Conservation (phyloP, 2,113 vertebrate genomes). For the Noctilio leporinus region DNA sequence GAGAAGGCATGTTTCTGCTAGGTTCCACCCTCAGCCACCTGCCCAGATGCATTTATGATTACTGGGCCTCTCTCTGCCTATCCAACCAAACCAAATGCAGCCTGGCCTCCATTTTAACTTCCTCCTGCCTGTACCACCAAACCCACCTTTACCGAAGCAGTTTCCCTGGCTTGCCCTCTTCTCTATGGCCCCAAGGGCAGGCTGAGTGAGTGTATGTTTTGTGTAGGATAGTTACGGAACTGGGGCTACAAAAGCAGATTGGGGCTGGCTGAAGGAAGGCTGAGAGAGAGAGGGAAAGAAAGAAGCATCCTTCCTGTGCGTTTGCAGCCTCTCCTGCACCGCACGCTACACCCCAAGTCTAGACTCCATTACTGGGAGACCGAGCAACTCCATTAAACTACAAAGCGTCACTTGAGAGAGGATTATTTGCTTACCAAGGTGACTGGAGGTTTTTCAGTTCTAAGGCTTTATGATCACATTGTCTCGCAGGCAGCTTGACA, state of each 20-base stretch:
- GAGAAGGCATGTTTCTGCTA: fast-evolving
- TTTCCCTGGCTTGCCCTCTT: neutral
- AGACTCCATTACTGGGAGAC: conserved; percentile 47
- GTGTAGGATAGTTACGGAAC: neutral
- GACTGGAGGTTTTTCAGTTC: conserved; percentile 70
- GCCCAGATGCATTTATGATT: neutral
- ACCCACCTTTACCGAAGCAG: fast-evolving
- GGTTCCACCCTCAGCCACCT: neutral
- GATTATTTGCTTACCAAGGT: conserved; percentile 76
- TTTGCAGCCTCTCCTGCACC: neutral
- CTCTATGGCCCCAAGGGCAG: neutral
- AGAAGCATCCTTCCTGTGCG: neutral
- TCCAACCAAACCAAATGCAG: neutral
- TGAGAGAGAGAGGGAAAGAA: neutral
- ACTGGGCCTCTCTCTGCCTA: neutral
- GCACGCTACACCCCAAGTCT: neutral
- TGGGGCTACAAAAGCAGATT: conserved; percentile 44
- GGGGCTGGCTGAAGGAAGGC: neutral
- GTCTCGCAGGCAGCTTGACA: conserved; percentile 74
- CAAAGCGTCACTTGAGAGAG: conserved; percentile 73
- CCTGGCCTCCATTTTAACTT: neutral
- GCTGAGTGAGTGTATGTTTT: neutral
- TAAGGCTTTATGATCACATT: conserved; percentile 74
- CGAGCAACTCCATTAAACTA: conserved; percentile 71
- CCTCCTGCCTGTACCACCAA: neutral